Conservation (phyloP, 2,888 invertebrate species). For the Tenthredo amoena region DNA sequence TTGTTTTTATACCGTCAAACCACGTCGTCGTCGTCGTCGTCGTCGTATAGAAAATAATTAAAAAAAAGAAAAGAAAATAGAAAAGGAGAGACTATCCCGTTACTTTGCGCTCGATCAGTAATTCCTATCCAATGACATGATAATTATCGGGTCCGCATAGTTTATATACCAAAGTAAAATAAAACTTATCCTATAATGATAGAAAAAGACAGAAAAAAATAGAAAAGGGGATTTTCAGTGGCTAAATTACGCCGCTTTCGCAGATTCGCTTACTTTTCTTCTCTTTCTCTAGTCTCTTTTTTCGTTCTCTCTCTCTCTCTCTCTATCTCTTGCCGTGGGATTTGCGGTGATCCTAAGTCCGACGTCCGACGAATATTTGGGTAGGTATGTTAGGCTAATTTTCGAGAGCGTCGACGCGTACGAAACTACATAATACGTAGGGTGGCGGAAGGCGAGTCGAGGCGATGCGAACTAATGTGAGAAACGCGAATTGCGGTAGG, state of each 20-base stretch:
- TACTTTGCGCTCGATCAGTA: too few species aligned
- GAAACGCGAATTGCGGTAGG: constrained; percentile 5
- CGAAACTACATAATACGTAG: neutral
- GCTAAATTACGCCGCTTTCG: too few species aligned
- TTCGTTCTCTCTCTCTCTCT: neutral
- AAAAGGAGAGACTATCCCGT: neutral
- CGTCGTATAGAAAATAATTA: neutral
- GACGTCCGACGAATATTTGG: neutral
- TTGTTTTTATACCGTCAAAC: constrained; percentile 22
- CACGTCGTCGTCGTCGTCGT: neutral
- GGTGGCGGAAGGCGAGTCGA: neutral
- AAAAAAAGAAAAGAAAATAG: neutral
- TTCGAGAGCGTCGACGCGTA: neutral
- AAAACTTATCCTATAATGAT: too few species aligned
- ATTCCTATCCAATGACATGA: too few species aligned
- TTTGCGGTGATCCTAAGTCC: neutral
- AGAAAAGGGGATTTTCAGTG: too few species aligned
- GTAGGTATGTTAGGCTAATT: neutral
- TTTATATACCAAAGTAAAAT: too few species aligned
- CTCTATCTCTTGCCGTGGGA: neutral
- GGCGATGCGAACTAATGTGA: neutral
- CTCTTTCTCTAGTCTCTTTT: neutral
- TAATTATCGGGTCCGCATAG: too few species aligned
- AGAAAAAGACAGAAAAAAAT: too few species aligned
- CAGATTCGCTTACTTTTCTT: neutral